Conservation (phyloP, 2,888 invertebrate genomes). For the Heteropelma amictum region DNA sequence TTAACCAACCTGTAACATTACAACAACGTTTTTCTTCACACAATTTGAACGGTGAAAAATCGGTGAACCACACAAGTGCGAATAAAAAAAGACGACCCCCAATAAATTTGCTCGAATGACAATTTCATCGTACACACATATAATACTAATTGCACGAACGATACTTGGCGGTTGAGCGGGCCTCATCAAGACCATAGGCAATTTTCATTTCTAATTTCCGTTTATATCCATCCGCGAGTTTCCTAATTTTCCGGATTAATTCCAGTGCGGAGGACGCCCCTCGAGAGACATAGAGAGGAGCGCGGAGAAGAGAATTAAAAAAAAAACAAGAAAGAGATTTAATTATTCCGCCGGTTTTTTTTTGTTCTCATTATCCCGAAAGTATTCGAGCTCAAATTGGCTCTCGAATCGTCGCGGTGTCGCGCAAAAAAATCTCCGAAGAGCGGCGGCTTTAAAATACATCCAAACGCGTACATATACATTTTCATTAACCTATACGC, state of each 20-base stretch:
- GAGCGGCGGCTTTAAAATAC: constrained; percentile 2
- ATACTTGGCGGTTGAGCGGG: neutral
- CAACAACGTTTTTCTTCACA: too few species aligned
- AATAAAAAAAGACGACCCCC: too few species aligned
- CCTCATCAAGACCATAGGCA: neutral
- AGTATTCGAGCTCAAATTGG: constrained; percentile 22
- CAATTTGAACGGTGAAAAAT: too few species aligned
- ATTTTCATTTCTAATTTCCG: constrained; percentile 27
- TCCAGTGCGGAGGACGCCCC: neutral
- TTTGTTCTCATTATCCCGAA: constrained; percentile 19
- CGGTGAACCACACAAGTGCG: too few species aligned
- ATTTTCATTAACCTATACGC: neutral
- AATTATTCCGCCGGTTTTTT: constrained; percentile 4
- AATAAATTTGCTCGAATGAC: too few species aligned
- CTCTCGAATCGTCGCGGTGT: constrained; percentile 25
- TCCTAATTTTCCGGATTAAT: constrained; percentile 27
- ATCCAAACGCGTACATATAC: neutral
- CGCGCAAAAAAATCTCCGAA: constrained; percentile 10
- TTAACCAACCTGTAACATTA: too few species aligned
- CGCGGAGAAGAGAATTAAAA: neutral
- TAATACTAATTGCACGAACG: constrained; percentile 2
- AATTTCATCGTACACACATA: neutral
- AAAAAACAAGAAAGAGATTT: neutral
- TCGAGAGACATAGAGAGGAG: neutral
- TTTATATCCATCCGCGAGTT: neutral